Evolutionary conservation across 2,797 vertebrate species (phyloP), one percentile per base, ranked within the genome.

Genomic region (Gouania willdenowi): DNA sequence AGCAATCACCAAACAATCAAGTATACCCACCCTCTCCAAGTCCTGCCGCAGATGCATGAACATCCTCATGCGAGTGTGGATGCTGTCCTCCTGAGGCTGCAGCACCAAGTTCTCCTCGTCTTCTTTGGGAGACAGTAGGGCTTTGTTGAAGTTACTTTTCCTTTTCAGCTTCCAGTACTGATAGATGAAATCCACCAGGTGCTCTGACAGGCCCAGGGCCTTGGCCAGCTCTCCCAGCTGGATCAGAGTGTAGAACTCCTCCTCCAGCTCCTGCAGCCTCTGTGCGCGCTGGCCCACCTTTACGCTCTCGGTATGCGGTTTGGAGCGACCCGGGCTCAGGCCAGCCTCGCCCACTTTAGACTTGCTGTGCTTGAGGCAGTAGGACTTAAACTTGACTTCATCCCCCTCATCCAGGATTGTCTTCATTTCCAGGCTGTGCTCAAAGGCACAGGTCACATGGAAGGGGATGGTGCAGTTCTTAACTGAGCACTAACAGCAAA

Each of bases 41-140:
- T 99, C 97, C 79, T 99, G 96, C 2, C 96, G 88, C 44, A 99
- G 90, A 53, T 99, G 95, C 97, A 99, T 99, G 79, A 99, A 99
- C 97, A 98, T 99, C 66, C 94, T 89, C 95, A 98, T 98, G 60
- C 97, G 92, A n/a, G 93, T 97, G 69, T 97, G 94, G 73, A 98
- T 93, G 77, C 88, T 97, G 81, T 97, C 94, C 82, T 96, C 93
- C 75, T 94, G 94, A n/a, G 94, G 95, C 77, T 94, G 91, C 70
- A 92, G 84, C 59, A 95, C 84, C 67, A 92, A 81, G 71, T 93
- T 93, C 84, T 93, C 92, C 81, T 97, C 94, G 25, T 93, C 94
- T 66, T 94, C 92, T 74, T 90, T 93, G 54, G 94, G 96, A 65
- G 96, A 92, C 84, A 99, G 87, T 78, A 99, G 88, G 13, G 94